Evolutionary conservation across 2,888 invertebrate genomes (phyloP), one percentile per base, ranked within the genome.

Genomic region (Mythimna albipuncta): DNA sequence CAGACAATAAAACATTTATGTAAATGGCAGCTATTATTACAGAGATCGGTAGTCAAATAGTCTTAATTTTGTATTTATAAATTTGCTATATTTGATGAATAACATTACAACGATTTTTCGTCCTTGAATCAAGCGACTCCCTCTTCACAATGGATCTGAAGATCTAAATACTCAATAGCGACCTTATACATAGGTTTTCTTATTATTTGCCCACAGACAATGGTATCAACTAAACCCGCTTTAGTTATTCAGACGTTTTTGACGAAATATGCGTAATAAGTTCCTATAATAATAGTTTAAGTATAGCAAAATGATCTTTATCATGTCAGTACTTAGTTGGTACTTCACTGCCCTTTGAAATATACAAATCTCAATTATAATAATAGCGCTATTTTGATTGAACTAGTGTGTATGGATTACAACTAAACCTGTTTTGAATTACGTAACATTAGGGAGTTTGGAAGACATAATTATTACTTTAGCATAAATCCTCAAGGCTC

Each of bases 191-290:
- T 10, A 19, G 3, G 21, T 13, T 2, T 19, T 7, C 50, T 50
- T 32, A 76, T 63, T 67, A n/a, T 35, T 64, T 7, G 75, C 11
- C 6, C 10, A 50, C n/a, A 6, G 19, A 68, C 57, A 41, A 16
- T 35, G n/a, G 11, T 58, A 32, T 50, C 19, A 21, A 35, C 13
- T 35, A 35, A 69, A 77, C 69, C 35, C n/a, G 70, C 47, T n/a
- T 44, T 6, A 26, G 19, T 19, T 57, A 13, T 41, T 26, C 9
- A n/a, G 21, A 58, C 9, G 10, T 41, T 50, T 64, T 77, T 67
- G 47, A 55, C 19, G n/a, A 76, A 57, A 19, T 26, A 47, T 47
- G 32, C 6, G 55, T 16, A 72, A 73, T 52, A 47, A 44, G 52
- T 32, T 21, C 55, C 47, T 13, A 1, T 26, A n/a, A 19, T 6